A percentile compares a stretch with the other conserved stretches of the same genome.
Evolutionary conservation across 2,113 vertebrate species (phyloP).

Genomic region (Martes martes): DNA sequence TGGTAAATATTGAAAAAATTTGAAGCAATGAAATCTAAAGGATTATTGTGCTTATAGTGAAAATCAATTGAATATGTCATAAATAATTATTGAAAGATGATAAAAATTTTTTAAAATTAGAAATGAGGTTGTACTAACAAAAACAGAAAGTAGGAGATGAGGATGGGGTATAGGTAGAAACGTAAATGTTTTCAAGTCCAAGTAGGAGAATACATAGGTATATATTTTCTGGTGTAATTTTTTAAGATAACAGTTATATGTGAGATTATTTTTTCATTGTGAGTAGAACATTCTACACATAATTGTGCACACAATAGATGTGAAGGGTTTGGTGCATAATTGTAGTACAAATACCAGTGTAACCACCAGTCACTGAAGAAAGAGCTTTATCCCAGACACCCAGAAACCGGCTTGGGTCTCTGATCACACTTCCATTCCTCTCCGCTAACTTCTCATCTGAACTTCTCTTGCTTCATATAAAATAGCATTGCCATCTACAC

Average conservation of each 20-base stretch:
- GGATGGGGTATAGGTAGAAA: background rate
- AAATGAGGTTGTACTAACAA: background rate
- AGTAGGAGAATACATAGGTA: background rate
- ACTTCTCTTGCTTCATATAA: background rate
- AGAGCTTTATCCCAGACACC: too few species aligned
- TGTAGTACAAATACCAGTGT: background rate
- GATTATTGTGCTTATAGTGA: background rate
- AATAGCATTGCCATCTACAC: background rate
- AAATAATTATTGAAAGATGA: background rate
- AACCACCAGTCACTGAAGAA: background rate
- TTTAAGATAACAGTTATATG: background rate
- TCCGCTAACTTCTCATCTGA: background rate
- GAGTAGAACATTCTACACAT: background rate
- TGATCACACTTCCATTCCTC: background rate
- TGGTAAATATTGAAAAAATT: background rate
- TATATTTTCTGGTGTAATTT: background rate
- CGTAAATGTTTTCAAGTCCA: background rate
- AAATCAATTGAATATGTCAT: background rate
- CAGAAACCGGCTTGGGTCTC: background rate
- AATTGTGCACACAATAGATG: background rate
- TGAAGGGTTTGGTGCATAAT: background rate
- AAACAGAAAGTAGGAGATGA: background rate
- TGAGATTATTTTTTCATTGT: background rate
- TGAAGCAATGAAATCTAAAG: background rate
- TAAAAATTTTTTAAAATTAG: background rate